Conservation (phyloP, 2,888 invertebrate genomes). For the Cephalotes varians region DNA sequence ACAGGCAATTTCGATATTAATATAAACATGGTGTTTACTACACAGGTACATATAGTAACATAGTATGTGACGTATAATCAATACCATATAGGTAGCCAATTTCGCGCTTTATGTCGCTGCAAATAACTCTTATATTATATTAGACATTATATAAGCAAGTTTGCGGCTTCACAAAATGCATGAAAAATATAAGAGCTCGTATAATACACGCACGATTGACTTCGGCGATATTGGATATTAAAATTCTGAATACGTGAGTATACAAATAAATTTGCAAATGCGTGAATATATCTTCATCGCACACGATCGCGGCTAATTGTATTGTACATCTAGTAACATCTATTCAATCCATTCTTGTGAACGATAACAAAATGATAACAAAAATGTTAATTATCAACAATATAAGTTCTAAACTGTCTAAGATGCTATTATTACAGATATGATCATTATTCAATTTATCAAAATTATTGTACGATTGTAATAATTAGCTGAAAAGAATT, state of each 20-base stretch:
- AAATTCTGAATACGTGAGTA: conserved; percentile 1
- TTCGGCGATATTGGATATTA: background rate
- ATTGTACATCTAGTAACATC: background rate
- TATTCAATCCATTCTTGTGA: conserved; percentile 6
- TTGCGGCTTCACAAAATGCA: background rate
- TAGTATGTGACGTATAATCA: conserved; percentile 20
- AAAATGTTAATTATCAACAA: background rate
- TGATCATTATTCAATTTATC: background rate
- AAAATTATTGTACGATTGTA: background rate
- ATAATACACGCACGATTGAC: background rate
- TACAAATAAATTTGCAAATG: background rate
- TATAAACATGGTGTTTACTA: conserved; percentile 5
- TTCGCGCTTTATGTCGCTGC: conserved; percentile 18
- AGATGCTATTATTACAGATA: background rate
- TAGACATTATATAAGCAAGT: background rate
- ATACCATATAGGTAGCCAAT: conserved; percentile 4
- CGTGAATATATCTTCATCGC: background rate
- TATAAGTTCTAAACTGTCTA: background rate
- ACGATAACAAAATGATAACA: background rate
- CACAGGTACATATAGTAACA: background rate
- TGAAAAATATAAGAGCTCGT: background rate
- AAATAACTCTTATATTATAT: conserved; percentile 22
- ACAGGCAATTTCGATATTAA: conserved; percentile 41
- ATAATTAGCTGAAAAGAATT: background rate
- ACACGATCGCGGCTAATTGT: conserved; percentile 12